phyloP scores from a whole-genome alignment of 1,140 invertebrate species.

The Drosophila bipectinata region DNA sequence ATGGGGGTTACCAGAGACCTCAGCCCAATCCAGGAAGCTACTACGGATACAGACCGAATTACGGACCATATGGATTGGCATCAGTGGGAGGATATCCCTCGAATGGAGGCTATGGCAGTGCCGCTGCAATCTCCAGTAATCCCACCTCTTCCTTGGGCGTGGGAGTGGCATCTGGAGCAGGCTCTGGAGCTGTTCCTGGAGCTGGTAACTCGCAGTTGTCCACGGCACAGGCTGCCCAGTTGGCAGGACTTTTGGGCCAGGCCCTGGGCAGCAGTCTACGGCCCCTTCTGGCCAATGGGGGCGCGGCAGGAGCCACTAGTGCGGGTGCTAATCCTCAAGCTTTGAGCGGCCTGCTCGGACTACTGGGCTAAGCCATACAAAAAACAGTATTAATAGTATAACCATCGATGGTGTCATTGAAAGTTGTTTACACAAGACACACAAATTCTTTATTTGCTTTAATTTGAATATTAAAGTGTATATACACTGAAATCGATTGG shows the following conservation, averaged over 20 bases:
- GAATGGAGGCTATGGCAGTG: constrained; percentile 22
- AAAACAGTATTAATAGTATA: constrained; percentile 29
- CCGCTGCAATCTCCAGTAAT: constrained; percentile 11
- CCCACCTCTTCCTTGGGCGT: neutral
- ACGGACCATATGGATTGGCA: constrained; percentile 25
- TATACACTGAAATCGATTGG: neutral
- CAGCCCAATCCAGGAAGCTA: constrained; percentile 37
- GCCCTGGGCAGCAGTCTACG: constrained; percentile 67
- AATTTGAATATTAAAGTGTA: neutral
- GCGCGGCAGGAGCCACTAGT: constrained; percentile 11
- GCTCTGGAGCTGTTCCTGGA: neutral
- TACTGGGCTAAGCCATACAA: constrained; percentile 40
- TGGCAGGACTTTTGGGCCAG: constrained; percentile 61
- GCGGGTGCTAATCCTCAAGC: constrained; percentile 51
- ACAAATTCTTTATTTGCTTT: neutral
- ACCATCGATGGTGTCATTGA: neutral
- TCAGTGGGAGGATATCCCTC: constrained; percentile 12
- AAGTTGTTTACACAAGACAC: neutral
- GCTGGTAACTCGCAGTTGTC: constrained; percentile 39
- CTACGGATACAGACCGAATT: constrained; percentile 57
- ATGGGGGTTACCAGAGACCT: constrained; percentile 57
- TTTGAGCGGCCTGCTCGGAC: constrained; percentile 44
- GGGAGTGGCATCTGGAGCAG: constrained; percentile 3
- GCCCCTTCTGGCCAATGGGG: constrained; percentile 59
- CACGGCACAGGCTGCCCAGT: constrained; percentile 57